A percentile compares a stretch with the other conserved stretches of the same genome.
phyloP scores from a whole-genome alignment of 35 echinoderm and acorn worm genomes.

The Hemicentrotus pulcherrimus region DNA sequence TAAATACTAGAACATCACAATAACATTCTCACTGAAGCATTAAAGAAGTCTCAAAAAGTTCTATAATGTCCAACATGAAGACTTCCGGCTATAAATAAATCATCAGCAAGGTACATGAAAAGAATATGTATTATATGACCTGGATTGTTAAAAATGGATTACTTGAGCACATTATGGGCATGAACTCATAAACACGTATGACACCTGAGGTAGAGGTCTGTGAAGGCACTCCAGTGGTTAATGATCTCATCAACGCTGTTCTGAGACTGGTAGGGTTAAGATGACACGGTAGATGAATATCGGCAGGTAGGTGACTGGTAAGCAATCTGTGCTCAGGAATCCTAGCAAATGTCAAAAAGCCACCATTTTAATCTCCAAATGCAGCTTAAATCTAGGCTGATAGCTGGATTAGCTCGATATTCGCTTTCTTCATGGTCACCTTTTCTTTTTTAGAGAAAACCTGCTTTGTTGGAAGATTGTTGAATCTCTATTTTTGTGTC shows the following conservation, averaged over 20 bases:
- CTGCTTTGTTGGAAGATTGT: neutral
- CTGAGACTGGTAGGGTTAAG: neutral
- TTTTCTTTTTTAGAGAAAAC: neutral
- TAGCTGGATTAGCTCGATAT: neutral
- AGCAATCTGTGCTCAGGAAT: neutral
- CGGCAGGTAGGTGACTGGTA: neutral
- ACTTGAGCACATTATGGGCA: neutral
- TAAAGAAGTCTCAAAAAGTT: neutral
- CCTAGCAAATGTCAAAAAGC: neutral
- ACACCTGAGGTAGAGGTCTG: too few relatives aligned
- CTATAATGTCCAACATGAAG: neutral
- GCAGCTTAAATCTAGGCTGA: neutral
- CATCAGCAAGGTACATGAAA: neutral
- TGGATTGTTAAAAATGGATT: neutral
- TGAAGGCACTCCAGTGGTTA: neutral
- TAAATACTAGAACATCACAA: neutral
- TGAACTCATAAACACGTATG: too few relatives aligned
- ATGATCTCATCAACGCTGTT: neutral
- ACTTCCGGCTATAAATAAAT: neutral
- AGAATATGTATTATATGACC: neutral
- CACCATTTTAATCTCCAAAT: neutral
- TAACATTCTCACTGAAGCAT: neutral
- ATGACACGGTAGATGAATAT: neutral
- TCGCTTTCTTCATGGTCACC: neutral
- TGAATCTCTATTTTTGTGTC: neutral